These are phyloP conservation scores for Norana najaformis DNA, from an alignment of 2,888 invertebrate species.

Conservation along the genomic window DNA sequence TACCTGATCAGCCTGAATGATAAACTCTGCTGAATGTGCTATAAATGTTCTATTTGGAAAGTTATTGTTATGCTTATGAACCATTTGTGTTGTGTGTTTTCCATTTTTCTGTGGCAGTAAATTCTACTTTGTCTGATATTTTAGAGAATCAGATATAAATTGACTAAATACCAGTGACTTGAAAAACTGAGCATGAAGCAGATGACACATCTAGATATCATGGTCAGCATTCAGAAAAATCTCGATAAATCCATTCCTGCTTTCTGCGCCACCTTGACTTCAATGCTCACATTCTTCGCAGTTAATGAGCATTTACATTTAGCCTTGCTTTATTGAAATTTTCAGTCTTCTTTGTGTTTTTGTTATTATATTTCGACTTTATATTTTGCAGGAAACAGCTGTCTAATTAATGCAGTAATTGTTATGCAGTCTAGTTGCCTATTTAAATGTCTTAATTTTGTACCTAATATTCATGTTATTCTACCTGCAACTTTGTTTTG, in stretches of 20 bases:
- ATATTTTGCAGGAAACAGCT: neutral
- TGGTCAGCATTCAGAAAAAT: neutral
- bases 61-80: too few species aligned
- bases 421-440: neutral
- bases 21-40: neutral
- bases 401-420: neutral
- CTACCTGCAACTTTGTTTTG: neutral
- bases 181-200: neutral
- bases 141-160: neutral
- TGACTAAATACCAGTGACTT: neutral
- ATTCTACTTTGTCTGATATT: neutral
- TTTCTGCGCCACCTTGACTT: neutral
- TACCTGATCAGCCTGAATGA: neutral
- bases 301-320: neutral
- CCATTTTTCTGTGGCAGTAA: neutral
- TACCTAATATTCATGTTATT: neutral
- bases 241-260: neutral
- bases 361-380: too few species aligned
- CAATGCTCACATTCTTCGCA: neutral
- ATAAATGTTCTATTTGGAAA: neutral
- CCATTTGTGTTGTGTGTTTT: neutral
- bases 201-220: neutral
- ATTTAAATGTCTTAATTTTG: neutral
- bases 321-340: neutral
- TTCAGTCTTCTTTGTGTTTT: too few species aligned